Evolutionary conservation across 2,888 invertebrate genomes (phyloP).

Genomic region (Cosmia pyralina): DNA sequence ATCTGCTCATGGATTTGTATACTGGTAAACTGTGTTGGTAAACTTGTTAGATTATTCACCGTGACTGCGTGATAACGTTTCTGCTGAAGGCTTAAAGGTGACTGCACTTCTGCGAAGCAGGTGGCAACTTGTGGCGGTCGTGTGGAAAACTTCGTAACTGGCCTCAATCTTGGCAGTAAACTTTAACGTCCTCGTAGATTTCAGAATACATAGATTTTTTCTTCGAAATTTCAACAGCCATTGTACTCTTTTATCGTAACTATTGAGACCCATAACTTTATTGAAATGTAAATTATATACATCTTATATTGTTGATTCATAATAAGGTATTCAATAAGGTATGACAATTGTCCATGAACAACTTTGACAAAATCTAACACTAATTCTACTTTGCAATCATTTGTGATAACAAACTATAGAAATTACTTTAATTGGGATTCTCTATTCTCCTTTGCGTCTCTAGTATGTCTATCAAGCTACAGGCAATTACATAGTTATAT

Average conservation of each 20-base stretch:
- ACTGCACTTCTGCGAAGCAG: conserved; percentile 84
- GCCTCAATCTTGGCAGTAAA: conserved; percentile 74
- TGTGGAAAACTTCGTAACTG: conserved; percentile 77
- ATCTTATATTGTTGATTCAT: too few species aligned
- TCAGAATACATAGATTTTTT: conserved; percentile 67
- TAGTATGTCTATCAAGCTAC: conserved; percentile 5
- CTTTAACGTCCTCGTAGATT: conserved; percentile 75
- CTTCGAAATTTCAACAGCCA: conserved; percentile 23
- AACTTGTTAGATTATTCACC: conserved; percentile 34
- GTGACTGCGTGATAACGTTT: conserved; percentile 47
- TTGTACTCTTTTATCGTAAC: conserved; percentile 19
- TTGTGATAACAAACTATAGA: neutral
- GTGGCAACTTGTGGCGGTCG: conserved; percentile 71
- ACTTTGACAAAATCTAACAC: neutral
- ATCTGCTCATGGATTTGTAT: conserved; percentile 9
- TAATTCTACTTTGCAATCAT: neutral
- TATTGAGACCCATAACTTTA: neutral
- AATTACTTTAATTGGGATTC: neutral
- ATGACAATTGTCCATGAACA: neutral
- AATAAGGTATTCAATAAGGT: neutral
- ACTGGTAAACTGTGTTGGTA: conserved; percentile 10
- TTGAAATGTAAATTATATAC: too few species aligned
- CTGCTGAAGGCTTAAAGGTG: conserved; percentile 74
- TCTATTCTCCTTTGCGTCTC: conserved; percentile 22
- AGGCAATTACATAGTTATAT: conserved; percentile 14